A percentile compares a stretch with the other conserved stretches of the same genome.
Evolutionary conservation across 64 coral and sea anemone genomes (phyloP).

Genomic region (Stichodactyla helianthus): DNA sequence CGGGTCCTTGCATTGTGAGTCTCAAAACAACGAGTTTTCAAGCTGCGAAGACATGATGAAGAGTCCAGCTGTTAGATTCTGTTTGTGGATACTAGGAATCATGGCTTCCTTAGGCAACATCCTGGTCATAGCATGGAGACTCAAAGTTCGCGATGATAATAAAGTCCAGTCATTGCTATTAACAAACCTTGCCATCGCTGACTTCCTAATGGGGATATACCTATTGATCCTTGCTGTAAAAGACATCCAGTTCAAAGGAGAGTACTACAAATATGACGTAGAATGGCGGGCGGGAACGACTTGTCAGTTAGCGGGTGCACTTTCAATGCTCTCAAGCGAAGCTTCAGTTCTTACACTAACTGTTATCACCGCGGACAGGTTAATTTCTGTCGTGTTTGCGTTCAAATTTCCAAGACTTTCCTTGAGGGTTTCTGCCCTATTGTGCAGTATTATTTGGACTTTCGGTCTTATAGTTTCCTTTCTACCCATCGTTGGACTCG

Average conservation of each 20-base stretch:
- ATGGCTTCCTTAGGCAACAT: slow-evolving; percentile 29
- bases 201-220: slow-evolving; percentile 40
- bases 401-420: slow-evolving; percentile 3
- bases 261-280: slow-evolving; percentile 24
- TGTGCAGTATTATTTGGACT: slow-evolving; percentile 7
- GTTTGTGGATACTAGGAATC: slow-evolving; percentile 34
- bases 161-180: slow-evolving; percentile 25
- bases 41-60: slow-evolving; percentile 48
- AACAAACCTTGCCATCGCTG: slow-evolving; percentile 17
- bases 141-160: slow-evolving; percentile 7
- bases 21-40: slow-evolving; percentile 26
- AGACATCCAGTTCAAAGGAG: slow-evolving; percentile 22
- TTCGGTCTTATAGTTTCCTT: background rate
- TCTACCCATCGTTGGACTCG: background rate
- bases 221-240: slow-evolving; percentile 1
- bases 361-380: slow-evolving; percentile 19
- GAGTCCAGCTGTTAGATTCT: slow-evolving; percentile 7
- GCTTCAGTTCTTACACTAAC: slow-evolving; percentile 6
- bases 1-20: background rate
- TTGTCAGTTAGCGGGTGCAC: slow-evolving; percentile 16
- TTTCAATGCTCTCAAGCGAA: slow-evolving; percentile 34
- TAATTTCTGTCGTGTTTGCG: slow-evolving; percentile 28
- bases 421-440: background rate
- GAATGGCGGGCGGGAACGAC: slow-evolving; percentile 6
- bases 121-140: background rate